Evolutionary conservation across 1,140 invertebrate species (phyloP), one percentile per base, ranked within the genome.

Genomic region (Pachyrhynchus sulphureomaculatus): DNA sequence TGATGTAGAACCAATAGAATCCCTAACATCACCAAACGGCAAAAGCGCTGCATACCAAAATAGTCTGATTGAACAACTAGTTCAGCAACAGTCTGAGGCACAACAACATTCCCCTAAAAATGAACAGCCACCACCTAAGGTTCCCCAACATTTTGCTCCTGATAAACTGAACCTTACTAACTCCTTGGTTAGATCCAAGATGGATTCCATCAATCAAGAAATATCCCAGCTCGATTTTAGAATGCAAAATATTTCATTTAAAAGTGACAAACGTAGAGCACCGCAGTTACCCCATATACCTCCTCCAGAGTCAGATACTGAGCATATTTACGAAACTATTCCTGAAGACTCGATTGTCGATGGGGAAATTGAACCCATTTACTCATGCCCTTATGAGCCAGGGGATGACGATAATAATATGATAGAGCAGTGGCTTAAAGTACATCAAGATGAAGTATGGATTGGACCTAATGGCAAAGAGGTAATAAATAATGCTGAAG

Each of bases 271-370:
- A 45, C 56, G 68, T 18, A 75, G 72, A 66, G 60, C 68, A 0
- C 64, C 66, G 2, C 65, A 72, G 34, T 54, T 71, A 23, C 68
- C 67, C 13, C 65, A 72, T 53, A 65, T 69, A 24, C 68, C 70
- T 29, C 70, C 66, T 15, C 54, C 59, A 29, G 73, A 74, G 52
- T 74, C 74, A 6, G 80, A 81, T 52, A 79, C 78, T 12, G 86
- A 87, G 62, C 86, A 87, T 68, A 87, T 87, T 59, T 88, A 88
- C 65, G 85, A 87, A 70, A 86, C 85, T 0, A 87, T 87, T 59
- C 84, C 84, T 0, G 85, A 86, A 65, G 51, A 62, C 33, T 62
- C 59, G 0, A 81, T 83, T 13, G 81, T 82, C 4, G 84, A 83
- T 71, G 77, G 76, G 0, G 71, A 72, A 59, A 45, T 65, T 15